phyloP scores from a whole-genome alignment of 2,888 invertebrate species.

The Brassicogethes aeneus region DNA sequence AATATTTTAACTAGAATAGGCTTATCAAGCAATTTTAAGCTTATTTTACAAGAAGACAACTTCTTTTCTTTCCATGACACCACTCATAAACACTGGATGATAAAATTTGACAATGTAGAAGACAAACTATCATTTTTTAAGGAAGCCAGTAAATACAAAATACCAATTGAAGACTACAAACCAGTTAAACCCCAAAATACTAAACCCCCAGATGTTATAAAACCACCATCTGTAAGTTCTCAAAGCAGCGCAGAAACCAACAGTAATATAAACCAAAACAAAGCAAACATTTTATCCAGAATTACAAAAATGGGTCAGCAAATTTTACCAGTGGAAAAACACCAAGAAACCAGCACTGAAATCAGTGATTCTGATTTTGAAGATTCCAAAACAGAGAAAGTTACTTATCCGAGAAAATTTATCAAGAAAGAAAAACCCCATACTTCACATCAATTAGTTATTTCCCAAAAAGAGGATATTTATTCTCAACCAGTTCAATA shows the following conservation, averaged over 20 bases:
- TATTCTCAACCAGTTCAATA: not conserved
- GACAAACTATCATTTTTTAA: conserved; percentile 24
- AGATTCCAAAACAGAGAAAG: conserved; percentile 11
- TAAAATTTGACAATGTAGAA: conserved; percentile 27
- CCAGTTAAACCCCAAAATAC: conserved; percentile 11
- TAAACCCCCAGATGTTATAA: conserved; percentile 1
- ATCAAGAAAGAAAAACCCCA: no score
- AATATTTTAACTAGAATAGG: conserved; percentile 29
- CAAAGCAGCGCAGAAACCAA: no score
- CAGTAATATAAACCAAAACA: no score
- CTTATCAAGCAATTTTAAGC: conserved; percentile 20
- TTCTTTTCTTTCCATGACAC: conserved; percentile 31
- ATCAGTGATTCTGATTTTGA: conserved; percentile 24
- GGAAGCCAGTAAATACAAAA: conserved; percentile 16
- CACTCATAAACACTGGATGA: conserved; percentile 28
- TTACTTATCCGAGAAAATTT: conserved; percentile 14
- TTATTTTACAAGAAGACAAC: conserved; percentile 25
- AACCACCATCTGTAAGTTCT: conserved; percentile 2
- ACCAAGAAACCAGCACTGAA: conserved; percentile 15
- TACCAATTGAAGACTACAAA: conserved; percentile 12
- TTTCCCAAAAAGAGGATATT: not conserved
- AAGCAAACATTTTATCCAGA: conserved; percentile 44
- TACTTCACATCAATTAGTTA: no score
- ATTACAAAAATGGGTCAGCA: conserved; percentile 52
- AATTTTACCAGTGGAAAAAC: conserved; percentile 36